Evolutionary conservation across 2,113 vertebrate species (phyloP), one percentile per base, ranked within the genome.

Genomic region (Phylloscopus trochiloides): DNA sequence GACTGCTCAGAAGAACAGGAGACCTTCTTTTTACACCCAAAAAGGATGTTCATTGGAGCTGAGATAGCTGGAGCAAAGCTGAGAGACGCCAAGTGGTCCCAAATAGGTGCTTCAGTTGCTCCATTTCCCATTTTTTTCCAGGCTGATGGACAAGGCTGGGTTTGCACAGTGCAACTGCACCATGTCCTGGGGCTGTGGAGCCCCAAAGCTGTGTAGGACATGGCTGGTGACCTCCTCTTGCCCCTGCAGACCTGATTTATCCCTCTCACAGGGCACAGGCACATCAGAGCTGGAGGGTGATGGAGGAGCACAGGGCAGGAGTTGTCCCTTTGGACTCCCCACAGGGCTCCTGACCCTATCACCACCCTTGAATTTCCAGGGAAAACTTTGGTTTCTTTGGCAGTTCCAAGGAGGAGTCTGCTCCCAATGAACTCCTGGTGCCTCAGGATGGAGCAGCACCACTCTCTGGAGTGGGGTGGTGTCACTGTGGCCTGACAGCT

Each of bases 211-310:
- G 13, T 38, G n/a, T 6, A 38, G 42, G 78, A 58, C 22, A 4
- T 3, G 14, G 24, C 20, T 63, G 31, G 16, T 28, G 34, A 12
- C 9, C 15, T 6, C 24, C 7, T 13, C 70, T 40, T 28, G 14
- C 1, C 42, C 45, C 24, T 72, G 25, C 19, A 87, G 43, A 14
- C 3, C 29, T 17, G 20, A 11, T 24, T 36, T 50, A 7, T 61
- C 34, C n/a, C 32, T 62, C 8, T 32, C 42, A 21, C 52, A 51
- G 29, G 32, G 47, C 50, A 54, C 52, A 51, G 26, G 14, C 19
- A 14, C 12, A 5, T 45, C 61, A 55, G 43, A 83, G 29, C 32
- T 0, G 1, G 15, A 45, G 13, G 32, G 7, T 0, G 7, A 26
- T 22, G 63, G 32, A 77, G 25, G 5, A 67, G 3, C 9, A 10